These are phyloP conservation scores for Pardosa pseudoannulata DNA, from an alignment of 2,888 invertebrate genomes.

Conservation along the genomic window DNA sequence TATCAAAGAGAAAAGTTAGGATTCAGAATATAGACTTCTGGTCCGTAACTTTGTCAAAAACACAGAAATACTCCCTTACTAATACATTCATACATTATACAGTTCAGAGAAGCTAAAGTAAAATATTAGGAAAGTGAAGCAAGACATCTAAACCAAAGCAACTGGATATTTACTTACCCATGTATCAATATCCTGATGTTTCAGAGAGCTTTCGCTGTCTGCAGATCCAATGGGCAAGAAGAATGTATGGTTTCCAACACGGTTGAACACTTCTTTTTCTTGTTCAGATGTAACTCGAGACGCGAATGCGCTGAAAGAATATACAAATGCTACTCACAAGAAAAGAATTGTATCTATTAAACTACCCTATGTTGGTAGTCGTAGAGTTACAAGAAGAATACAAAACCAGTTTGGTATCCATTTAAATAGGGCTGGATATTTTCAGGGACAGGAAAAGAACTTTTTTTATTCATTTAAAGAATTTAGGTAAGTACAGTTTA, in stretches of 20 bases:
- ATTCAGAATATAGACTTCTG: neutral
- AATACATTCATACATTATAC: neutral
- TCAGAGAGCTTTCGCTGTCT: constrained; percentile 25
- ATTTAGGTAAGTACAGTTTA: no score
- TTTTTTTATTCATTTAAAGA: no score
- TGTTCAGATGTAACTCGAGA: constrained; percentile 61
- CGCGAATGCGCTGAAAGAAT: constrained; percentile 57
- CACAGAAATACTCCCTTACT: neutral
- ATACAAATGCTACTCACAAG: constrained; percentile 12
- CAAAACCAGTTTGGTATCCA: neutral
- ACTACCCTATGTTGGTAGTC: constrained; percentile 12
- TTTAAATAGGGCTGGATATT: neutral
- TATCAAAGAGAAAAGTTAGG: neutral
- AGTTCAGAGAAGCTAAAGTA: neutral
- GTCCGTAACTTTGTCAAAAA: neutral
- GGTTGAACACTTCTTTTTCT: constrained; percentile 62
- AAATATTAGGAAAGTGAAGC: neutral
- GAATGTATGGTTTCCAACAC: constrained; percentile 62
- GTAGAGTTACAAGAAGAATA: constrained; percentile 10
- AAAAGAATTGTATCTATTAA: constrained; percentile 1
- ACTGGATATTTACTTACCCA: constrained; percentile 50
- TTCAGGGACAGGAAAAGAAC: no score
- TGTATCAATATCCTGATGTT: constrained; percentile 58
- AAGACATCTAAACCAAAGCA: neutral
- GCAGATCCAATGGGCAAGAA: constrained; percentile 63